Percentiles rank a stretch among this genome's conserved stretches.
Evolutionary conservation across 1,140 invertebrate species (phyloP).

Genomic region (Drosophila pruinosa): DNA sequence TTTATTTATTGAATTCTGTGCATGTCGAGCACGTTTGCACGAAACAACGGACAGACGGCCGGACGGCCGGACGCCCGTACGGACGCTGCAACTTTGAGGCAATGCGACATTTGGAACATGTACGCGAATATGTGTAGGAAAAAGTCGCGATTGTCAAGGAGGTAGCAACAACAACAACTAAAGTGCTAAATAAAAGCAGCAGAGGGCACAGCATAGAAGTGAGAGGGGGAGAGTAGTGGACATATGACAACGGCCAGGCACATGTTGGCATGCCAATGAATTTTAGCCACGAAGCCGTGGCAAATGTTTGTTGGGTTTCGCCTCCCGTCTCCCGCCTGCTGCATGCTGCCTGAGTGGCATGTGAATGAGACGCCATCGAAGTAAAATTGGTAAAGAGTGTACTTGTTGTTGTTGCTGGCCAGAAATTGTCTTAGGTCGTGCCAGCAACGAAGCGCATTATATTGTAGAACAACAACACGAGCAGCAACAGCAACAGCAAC

Average conservation of each 20-base stretch:
- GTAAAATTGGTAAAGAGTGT: slow-evolving; percentile 34
- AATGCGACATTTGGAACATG: slow-evolving; percentile 52
- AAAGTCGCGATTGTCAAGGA: slow-evolving; percentile 31
- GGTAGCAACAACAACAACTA: slow-evolving; percentile 15
- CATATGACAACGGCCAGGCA: slow-evolving; percentile 40
- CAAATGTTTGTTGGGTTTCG: slow-evolving; percentile 8
- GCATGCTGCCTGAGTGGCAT: slow-evolving; percentile 60
- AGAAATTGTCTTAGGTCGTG: slow-evolving; percentile 78
- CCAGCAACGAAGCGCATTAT: slow-evolving; percentile 69
- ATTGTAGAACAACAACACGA: too few relatives aligned
- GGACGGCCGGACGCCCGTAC: neutral
- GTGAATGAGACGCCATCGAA: slow-evolving; percentile 54
- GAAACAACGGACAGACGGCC: slow-evolving; percentile 36
- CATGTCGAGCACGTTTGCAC: slow-evolving; percentile 77
- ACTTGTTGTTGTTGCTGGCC: slow-evolving; percentile 22
- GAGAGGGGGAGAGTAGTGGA: neutral
- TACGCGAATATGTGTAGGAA: slow-evolving; percentile 38
- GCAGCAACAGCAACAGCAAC: slow-evolving; percentile 22
- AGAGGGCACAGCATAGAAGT: neutral
- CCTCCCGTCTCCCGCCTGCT: neutral
- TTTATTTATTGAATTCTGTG: slow-evolving; percentile 78
- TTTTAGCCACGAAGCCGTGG: slow-evolving; percentile 35
- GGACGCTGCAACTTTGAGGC: slow-evolving; percentile 13
- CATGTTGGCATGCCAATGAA: slow-evolving; percentile 54
- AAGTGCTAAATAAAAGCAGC: slow-evolving; percentile 66